Evolutionary conservation across 2,888 invertebrate genomes (phyloP).

Genomic region (Euzetes globulus): DNA sequence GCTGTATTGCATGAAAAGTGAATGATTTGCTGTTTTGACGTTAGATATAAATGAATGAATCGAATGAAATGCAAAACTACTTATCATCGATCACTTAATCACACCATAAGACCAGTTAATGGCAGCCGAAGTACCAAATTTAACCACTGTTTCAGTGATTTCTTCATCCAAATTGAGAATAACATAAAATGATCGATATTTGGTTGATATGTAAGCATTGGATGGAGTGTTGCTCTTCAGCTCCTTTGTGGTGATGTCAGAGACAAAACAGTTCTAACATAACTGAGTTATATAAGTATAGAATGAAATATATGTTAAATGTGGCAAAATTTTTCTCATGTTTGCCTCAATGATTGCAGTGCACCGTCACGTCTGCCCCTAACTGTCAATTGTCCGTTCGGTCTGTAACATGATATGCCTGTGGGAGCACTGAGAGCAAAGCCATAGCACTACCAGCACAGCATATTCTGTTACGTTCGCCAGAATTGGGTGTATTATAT

Average conservation of each 20-base stretch:
- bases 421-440: background rate
- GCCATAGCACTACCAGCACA: too few species aligned
- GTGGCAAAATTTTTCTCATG: constrained; percentile 5
- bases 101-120: constrained; percentile 9
- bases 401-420: constrained; percentile 16
- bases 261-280: background rate
- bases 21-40: constrained; percentile 5
- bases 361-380: constrained; percentile 9
- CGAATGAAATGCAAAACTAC: constrained; percentile 14
- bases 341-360: background rate
- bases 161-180: background rate
- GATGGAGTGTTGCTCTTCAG: background rate
- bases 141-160: background rate
- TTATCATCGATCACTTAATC: constrained; percentile 11
- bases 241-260: background rate
- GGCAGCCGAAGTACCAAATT: background rate
- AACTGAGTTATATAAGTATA: constrained; percentile 9
- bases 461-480: background rate
- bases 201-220: background rate
- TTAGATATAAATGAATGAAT: background rate
- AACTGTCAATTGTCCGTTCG: constrained; percentile 21
- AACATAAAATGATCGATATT: constrained; percentile 3
- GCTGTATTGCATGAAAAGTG: background rate
- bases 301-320: background rate
- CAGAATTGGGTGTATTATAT: constrained; percentile 9